Percentiles rank a stretch among this genome's conserved stretches.
Conservation (phyloP, 2,113 vertebrate species). For the Gnathonemus longibarbis region DNA sequence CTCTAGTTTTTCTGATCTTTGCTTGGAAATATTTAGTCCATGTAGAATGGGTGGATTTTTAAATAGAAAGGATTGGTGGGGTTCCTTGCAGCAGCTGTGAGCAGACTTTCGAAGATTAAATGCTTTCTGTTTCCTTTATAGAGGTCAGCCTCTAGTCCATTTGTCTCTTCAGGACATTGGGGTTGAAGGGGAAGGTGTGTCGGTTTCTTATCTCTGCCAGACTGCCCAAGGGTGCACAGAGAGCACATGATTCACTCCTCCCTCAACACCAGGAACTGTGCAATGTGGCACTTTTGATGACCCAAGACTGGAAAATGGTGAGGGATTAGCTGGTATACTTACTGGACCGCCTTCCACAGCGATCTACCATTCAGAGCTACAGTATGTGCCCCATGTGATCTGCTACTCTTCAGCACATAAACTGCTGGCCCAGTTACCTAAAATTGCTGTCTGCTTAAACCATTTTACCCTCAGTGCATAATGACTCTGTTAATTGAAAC, state of each 20-base stretch:
- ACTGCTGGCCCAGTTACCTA: neutral
- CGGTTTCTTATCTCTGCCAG: neutral
- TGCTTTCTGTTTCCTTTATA: neutral
- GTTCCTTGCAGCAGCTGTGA: constrained; percentile 1
- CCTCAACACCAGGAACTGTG: neutral
- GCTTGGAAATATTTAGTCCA: neutral
- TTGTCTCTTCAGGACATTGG: neutral
- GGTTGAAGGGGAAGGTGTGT: neutral
- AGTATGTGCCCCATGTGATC: neutral
- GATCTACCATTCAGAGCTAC: neutral
- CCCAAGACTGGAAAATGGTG: neutral
- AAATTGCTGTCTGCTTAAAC: neutral
- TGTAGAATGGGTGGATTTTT: neutral
- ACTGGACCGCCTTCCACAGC: neutral
- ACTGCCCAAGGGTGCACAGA: neutral
- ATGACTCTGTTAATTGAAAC: neutral
- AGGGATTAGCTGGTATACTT: neutral
- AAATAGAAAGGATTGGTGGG: neutral
- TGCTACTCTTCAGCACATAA: neutral
- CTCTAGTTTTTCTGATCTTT: neutral
- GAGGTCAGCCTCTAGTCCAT: neutral
- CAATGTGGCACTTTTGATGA: neutral
- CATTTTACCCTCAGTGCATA: neutral
- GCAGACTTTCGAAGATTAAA: neutral
- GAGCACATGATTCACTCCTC: neutral